phyloP scores from a whole-genome alignment of 2,888 invertebrate genomes.

The Punctoribates punctum region DNA sequence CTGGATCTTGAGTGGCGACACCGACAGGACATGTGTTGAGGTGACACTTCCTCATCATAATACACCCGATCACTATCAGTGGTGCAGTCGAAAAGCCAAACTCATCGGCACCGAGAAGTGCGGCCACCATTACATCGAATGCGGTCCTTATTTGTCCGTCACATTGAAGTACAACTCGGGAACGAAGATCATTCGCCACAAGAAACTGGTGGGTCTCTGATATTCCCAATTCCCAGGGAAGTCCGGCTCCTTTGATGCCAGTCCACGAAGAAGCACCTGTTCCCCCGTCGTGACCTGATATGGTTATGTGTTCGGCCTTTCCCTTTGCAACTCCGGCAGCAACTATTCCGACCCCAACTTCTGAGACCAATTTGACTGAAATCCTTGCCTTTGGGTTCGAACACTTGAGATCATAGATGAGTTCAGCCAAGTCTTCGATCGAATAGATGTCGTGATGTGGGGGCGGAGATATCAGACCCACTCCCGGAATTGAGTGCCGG shows the following conservation, averaged over 20 bases:
- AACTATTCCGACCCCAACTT: slow-evolving; percentile 97
- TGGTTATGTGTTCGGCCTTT: slow-evolving; percentile 96
- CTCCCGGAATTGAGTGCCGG: slow-evolving; percentile 91
- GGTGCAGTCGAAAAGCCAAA: slow-evolving; percentile 98
- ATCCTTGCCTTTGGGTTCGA: slow-evolving; percentile 92
- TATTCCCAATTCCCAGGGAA: slow-evolving; percentile 97
- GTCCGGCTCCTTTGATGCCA: slow-evolving; percentile 94
- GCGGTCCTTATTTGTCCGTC: slow-evolving; percentile 74
- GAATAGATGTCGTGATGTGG: slow-evolving; percentile 99
- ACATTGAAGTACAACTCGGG: slow-evolving; percentile 90
- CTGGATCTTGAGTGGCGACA: slow-evolving; percentile 96
- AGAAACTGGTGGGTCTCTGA: slow-evolving; percentile 98
- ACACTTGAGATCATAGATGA: slow-evolving; percentile 96
- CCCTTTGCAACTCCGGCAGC: slow-evolving; percentile 98
- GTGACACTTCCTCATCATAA: slow-evolving; percentile 99
- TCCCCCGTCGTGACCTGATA: slow-evolving; percentile 98
- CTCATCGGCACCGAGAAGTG: slow-evolving; percentile 93
- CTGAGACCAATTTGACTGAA: slow-evolving; percentile 95
- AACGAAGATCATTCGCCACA: slow-evolving; percentile 84
- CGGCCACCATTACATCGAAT: slow-evolving; percentile 93
- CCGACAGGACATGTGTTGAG: slow-evolving; percentile 99
- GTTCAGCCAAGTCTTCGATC: slow-evolving; percentile 95
- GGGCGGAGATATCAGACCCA: slow-evolving; percentile 96
- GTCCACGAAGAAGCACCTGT: slow-evolving; percentile 98
- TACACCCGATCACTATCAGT: slow-evolving; percentile 94